Base-by-base conservation (phyloP, 2,113 vertebrate species). In the Sylvia atricapilla region DNA sequence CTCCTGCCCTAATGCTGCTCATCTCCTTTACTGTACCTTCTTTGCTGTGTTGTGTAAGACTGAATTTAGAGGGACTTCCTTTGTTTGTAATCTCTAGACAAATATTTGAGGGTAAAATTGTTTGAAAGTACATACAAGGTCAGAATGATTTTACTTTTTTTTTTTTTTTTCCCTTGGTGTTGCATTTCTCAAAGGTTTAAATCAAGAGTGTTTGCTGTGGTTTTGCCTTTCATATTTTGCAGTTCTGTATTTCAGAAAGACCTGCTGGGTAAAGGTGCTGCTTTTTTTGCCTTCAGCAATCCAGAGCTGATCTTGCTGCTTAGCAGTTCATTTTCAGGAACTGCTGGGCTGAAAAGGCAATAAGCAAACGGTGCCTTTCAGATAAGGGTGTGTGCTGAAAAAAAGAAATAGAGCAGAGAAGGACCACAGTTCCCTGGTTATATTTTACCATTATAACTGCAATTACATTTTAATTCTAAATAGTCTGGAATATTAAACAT, bases 321-420 rank as follows among this genome's bases (percentile, higher is more conserved):
- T 78, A 67, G 68, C 84, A 70, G 85, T 78, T 94, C 33, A 8
- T 89, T 95, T 92, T 84, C 79, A 96, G 79, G 85, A 86, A 60
- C 39, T 28, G 39, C 47, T 68, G 76, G 82, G 49, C 81, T 94
- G 88, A 89, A 90, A 92, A 94, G 64, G 64, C 83, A 90, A 77
- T 93, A 82, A 95, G 91, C 78, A 85, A 95, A 79, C 16, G 8
- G 53, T 69, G 63, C n/a, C 90, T 84, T 80, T 91, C 44, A 93
- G 50, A 72, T 76, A 77, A 85, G 53, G 23, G 8, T 50, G 11
- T 56, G 28, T 33, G 31, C 21, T 21, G 22, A 78, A 95, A 92
- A 62, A 60, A 92, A 77, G 47, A 85, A 89, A 63, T 63, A 17
- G 0, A 37, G 39, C 27, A 69, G 52, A 68, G 86, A 82, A 47